Evolutionary conservation across 2,113 vertebrate genomes (phyloP).

Genomic region (Platysternon megacephalum): DNA sequence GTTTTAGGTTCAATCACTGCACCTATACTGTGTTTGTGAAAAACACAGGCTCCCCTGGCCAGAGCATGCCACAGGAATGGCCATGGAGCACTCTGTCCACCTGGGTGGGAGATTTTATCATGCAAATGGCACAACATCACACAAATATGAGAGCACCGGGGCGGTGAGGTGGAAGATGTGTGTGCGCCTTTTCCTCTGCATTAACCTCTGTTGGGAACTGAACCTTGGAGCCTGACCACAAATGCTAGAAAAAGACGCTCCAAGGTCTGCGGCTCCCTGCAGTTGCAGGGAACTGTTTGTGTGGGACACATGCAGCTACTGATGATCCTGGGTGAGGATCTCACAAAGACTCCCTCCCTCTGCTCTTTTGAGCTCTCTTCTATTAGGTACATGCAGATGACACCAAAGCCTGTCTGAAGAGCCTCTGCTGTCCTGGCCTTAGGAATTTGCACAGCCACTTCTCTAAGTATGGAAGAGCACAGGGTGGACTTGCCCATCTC

Average conservation of each 20-base stretch:
- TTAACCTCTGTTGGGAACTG: background rate
- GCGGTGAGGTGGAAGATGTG: background rate
- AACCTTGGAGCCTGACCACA: background rate
- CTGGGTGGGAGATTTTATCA: background rate
- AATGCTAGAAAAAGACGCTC: background rate
- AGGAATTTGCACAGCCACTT: background rate
- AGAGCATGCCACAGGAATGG: fast-evolving
- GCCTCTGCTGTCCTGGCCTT: background rate
- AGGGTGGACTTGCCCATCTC: background rate
- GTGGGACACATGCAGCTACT: background rate
- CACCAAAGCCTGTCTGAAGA: background rate
- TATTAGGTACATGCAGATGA: background rate
- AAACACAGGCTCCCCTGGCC: background rate
- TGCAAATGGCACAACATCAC: background rate
- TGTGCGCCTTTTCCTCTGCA: background rate
- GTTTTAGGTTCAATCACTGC: background rate
- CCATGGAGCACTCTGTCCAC: background rate
- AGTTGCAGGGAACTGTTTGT: background rate
- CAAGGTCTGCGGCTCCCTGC: background rate
- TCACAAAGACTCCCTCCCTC: background rate
- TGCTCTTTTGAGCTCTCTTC: fast-evolving
- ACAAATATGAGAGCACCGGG: background rate
- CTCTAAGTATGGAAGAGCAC: background rate
- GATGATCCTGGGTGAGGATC: background rate
- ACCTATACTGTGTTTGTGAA: background rate